These are phyloP conservation scores for Galerucella pusilla DNA, from an alignment of 2,888 invertebrate species.

Conservation along the genomic window DNA sequence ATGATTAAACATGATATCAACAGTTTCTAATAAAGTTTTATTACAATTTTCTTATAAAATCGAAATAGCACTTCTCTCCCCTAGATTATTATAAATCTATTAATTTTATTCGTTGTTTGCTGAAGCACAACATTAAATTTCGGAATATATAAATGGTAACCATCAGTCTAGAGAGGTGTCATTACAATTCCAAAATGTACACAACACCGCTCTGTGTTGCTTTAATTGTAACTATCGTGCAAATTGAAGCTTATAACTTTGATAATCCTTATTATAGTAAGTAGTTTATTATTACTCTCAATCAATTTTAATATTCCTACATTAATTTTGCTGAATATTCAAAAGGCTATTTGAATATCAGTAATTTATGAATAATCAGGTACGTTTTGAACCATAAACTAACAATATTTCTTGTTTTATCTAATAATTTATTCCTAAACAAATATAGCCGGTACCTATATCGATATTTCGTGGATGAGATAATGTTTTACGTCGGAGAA, in stretches of 20 bases:
- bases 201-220: slow-evolving; percentile 42
- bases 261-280: slow-evolving; percentile 60
- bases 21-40: too few relatives aligned
- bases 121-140: slow-evolving; percentile 18
- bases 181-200: slow-evolving; percentile 45
- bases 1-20: too few relatives aligned
- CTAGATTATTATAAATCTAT: slow-evolving; percentile 14
- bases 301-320: background rate
- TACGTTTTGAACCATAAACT: background rate
- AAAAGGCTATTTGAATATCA: background rate
- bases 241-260: slow-evolving; percentile 57
- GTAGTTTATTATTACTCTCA: slow-evolving; percentile 42
- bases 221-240: slow-evolving; percentile 35
- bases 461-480: background rate
- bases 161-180: slow-evolving; percentile 44
- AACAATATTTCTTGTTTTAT: background rate
- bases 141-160: slow-evolving; percentile 47
- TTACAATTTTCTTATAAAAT: too few relatives aligned
- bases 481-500: slow-evolving; percentile 8
- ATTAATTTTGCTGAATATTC: too few relatives aligned
- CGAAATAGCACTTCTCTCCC: slow-evolving; percentile 14
- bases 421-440: background rate
- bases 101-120: slow-evolving; percentile 10
- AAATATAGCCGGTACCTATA: background rate
- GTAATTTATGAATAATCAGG: background rate